Percentiles rank a stretch among this genome's conserved stretches.
phyloP scores from a whole-genome alignment of 1,140 invertebrate species.

The Diachasmimorpha longicaudata region DNA sequence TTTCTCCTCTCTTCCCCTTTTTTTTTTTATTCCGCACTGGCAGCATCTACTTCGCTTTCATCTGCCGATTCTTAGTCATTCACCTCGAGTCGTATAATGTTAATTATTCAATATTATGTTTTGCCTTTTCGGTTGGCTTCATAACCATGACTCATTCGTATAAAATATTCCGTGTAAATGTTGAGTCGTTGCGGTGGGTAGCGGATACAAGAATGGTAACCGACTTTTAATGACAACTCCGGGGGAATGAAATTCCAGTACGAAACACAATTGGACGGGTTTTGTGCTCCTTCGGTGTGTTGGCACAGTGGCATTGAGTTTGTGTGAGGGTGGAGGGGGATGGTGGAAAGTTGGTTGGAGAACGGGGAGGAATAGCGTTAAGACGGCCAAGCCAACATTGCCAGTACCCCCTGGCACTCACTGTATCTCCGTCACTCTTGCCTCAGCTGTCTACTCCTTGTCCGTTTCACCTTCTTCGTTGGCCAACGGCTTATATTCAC shows the following conservation, averaged over 20 bases:
- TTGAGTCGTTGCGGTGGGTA: not conserved
- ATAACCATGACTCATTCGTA: not conserved
- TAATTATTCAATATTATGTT: not conserved
- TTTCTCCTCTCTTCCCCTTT: no score
- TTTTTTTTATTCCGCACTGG: not conserved
- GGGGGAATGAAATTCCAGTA: conserved; percentile 11
- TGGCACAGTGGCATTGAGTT: not conserved
- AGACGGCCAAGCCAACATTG: not conserved
- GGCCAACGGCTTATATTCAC: not conserved
- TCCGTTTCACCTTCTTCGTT: not conserved
- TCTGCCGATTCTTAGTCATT: not conserved
- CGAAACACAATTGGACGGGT: conserved; percentile 12
- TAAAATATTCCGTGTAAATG: not conserved
- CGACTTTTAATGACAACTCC: conserved; percentile 19
- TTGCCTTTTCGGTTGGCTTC: not conserved
- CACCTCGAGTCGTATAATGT: not conserved
- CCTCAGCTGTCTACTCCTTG: not conserved
- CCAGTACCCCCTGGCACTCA: not conserved
- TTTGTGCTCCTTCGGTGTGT: not conserved
- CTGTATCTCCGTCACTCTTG: not conserved
- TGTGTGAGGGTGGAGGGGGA: not conserved
- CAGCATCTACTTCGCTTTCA: not conserved
- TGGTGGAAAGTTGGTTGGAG: not conserved
- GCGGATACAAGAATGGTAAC: conserved; percentile 13
- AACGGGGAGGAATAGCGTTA: not conserved